Conservation (phyloP, 2,888 invertebrate genomes). For the Plutella xylostella region DNA sequence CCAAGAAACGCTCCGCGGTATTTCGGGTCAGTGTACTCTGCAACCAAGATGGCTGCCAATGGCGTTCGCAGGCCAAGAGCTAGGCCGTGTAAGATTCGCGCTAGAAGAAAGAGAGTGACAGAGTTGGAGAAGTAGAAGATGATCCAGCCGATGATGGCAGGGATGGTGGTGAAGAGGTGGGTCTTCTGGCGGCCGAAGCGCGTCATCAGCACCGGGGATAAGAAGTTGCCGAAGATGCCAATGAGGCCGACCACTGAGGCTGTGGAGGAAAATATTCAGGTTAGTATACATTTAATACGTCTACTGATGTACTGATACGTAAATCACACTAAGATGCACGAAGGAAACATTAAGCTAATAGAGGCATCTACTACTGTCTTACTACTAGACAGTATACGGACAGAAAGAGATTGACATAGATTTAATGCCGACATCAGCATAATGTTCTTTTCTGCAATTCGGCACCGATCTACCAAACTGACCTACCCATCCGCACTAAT, state of each 20-base stretch:
- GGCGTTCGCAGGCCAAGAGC: slow-evolving; percentile 67
- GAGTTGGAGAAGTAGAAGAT: slow-evolving; percentile 50
- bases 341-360: too few species aligned
- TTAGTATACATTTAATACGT: too few species aligned
- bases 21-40: slow-evolving; percentile 71
- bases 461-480: too few species aligned
- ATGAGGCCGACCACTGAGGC: slow-evolving; percentile 56
- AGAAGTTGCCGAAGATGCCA: slow-evolving; percentile 61
- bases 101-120: slow-evolving; percentile 47
- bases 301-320: too few species aligned
- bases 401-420: too few species aligned
- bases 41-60: slow-evolving; percentile 65
- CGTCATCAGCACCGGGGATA: slow-evolving; percentile 66
- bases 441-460: too few species aligned
- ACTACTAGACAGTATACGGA: too few species aligned
- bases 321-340: too few species aligned
- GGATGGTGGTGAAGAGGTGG: slow-evolving; percentile 57
- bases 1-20: slow-evolving; percentile 74
- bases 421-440: too few species aligned
- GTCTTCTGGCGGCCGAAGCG: slow-evolving; percentile 69
- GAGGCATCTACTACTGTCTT: too few species aligned
- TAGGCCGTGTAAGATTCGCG: slow-evolving; percentile 57
- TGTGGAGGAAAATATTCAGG: slow-evolving; percentile 26
- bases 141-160: slow-evolving; percentile 63
- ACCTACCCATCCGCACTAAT: too few species aligned